Conservation (phyloP, 2,113 vertebrate species). For the Callithrix jacchus region DNA sequence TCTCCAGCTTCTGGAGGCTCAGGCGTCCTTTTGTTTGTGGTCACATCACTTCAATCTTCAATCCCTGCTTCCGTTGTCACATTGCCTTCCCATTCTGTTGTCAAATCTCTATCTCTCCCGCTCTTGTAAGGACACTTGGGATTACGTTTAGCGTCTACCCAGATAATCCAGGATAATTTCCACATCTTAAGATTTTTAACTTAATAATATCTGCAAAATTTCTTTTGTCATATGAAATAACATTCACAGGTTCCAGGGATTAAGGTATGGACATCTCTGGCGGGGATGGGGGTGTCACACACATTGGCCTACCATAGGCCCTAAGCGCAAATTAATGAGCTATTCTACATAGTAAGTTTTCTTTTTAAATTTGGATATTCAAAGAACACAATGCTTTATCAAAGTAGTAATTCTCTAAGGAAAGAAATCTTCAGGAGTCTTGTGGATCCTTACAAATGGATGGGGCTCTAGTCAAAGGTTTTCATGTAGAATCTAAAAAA, state of each 20-base stretch:
- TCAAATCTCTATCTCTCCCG: not conserved
- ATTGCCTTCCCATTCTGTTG: not conserved
- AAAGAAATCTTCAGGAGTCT: not conserved
- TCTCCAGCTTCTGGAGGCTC: not conserved
- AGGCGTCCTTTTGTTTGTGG: not conserved
- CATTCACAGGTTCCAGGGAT: not conserved
- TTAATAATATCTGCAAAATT: not conserved
- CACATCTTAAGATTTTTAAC: not conserved
- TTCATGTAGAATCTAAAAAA: not conserved
- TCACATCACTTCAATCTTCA: not conserved
- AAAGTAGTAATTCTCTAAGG: not conserved
- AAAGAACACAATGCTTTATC: conserved; percentile 15
- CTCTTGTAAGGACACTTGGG: not conserved
- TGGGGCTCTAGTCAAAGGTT: not conserved
- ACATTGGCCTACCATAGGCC: not conserved
- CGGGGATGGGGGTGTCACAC: too few relatives aligned
- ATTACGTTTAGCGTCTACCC: not conserved
- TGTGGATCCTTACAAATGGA: not conserved
- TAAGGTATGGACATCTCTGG: not conserved
- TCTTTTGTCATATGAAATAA: not conserved
- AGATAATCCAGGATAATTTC: not conserved
- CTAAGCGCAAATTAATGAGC: not conserved
- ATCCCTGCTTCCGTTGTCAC: not conserved
- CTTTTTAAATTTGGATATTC: not conserved
- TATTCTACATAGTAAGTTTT: not conserved